Evolutionary conservation across 2,113 vertebrate species (phyloP), one percentile per base, ranked within the genome.

Genomic region (Daubentonia madagascariensis): DNA sequence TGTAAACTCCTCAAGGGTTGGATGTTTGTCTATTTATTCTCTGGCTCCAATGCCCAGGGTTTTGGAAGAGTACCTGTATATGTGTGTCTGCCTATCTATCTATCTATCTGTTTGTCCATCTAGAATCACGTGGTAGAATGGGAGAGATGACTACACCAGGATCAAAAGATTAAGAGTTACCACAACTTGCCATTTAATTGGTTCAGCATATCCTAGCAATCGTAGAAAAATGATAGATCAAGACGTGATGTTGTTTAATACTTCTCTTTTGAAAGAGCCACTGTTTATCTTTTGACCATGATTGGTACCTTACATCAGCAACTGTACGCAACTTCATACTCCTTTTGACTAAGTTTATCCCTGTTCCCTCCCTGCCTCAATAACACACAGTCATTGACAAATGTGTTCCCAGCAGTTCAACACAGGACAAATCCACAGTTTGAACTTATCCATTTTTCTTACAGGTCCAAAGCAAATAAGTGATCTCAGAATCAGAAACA

Each of bases 391-490:
- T 61, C 73, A 9, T 4, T 35, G 76, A 35, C 32, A 72, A 50
- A 72, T 12, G 35, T 70, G 81, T 23, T 91, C 59, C 30, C 40
- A n/a, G 50, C n/a, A 40, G 48, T 30, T 73, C 28, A 16, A 12
- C 0, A 54, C 6, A 35, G 75, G 75, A 35, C 35, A 65, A 72
- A 73, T 23, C 23, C 28, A 78, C n/a, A 48, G 10, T 18, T 45
- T 72, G n/a, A 95, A 73, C 61, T 4, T 28, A 16, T 1, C n/a
- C 35, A 20, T 67, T 78, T 85, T 87, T 92, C 45, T 78, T 76
- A 72, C 6, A 63, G 59, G 12, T 83, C n/a, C 76, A 78, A 59
- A 96, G 67, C 67, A 94, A 80, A 96, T 7, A 37, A 63, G 35
- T 59, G 48, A 93, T 35, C 12, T 43, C 25, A 68, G 37, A 76